A percentile compares a stretch with the other conserved stretches of the same genome.
Conservation (phyloP, 2,888 invertebrate genomes). For the Drosophila kanekoi region DNA sequence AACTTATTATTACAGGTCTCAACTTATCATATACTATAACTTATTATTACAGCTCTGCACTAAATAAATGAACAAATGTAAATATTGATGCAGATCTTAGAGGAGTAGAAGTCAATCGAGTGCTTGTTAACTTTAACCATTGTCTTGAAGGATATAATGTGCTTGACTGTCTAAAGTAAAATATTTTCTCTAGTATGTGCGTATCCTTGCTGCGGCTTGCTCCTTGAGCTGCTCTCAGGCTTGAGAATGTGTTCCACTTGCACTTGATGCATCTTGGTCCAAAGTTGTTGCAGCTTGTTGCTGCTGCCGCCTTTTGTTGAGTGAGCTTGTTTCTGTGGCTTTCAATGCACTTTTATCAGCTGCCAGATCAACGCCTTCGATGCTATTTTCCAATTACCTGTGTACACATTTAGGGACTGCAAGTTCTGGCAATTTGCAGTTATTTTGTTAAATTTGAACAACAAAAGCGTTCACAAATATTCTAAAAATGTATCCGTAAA, state of each 20-base stretch:
- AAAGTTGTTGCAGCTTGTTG: constrained; percentile 12
- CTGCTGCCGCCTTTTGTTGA: constrained; percentile 13
- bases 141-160: background rate
- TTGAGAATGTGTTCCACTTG: constrained; percentile 46
- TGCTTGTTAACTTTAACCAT: background rate
- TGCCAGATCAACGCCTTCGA: constrained; percentile 35
- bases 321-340: background rate
- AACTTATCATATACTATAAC: too few relatives aligned
- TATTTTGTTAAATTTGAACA: background rate
- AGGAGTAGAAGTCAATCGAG: too few relatives aligned
- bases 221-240: constrained; percentile 12
- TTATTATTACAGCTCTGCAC: too few relatives aligned
- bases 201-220: constrained; percentile 5
- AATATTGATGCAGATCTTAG: too few relatives aligned
- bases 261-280: constrained; percentile 23
- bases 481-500: background rate
- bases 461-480: background rate
- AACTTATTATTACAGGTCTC: too few relatives aligned
- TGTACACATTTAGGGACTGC: background rate
- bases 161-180: background rate
- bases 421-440: too few relatives aligned
- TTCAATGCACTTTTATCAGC: constrained; percentile 14
- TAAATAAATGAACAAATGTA: too few relatives aligned
- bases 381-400: constrained; percentile 4
- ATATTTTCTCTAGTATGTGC: background rate